Conservation (phyloP, 2,113 vertebrate species). For the Brevimyrus niger region DNA sequence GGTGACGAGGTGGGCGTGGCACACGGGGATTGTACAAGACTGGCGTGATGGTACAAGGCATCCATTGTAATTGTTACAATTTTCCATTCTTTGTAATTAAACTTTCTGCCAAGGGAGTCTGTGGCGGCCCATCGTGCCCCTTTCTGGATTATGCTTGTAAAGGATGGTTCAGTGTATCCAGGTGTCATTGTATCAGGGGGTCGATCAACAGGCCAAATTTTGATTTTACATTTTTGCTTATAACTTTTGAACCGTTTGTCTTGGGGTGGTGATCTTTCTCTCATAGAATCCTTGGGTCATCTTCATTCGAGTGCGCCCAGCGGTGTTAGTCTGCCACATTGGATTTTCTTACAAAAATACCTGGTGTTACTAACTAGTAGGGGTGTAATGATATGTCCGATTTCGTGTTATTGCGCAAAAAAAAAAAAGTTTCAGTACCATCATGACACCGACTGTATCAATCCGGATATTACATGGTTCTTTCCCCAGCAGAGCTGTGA, state of each 20-base stretch:
- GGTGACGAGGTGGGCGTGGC: too few species aligned
- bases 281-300: not conserved
- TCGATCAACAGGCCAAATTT: not conserved
- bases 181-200: too few species aligned
- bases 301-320: too few species aligned
- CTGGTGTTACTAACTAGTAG: not conserved
- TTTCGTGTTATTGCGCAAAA: not conserved
- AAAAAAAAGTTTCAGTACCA: not conserved
- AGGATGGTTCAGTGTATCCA: too few species aligned
- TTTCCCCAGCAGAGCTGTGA: not conserved
- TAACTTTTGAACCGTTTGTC: too few species aligned
- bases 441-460: not conserved
- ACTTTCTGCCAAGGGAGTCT: not conserved
- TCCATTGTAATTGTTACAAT: not conserved
- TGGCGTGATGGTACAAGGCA: too few species aligned
- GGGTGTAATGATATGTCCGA: not conserved
- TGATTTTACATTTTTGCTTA: too few species aligned
- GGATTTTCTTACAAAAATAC: not conserved
- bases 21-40: too few species aligned
- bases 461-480: not conserved
- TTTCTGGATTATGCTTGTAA: too few species aligned
- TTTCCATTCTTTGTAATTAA: not conserved
- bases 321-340: too few species aligned
- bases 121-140: not conserved
- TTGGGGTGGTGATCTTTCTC: not conserved